Percentiles rank a stretch among this genome's conserved stretches.
Conservation (phyloP, 2,888 invertebrate genomes). For the Pseudeuparius sepicola region DNA sequence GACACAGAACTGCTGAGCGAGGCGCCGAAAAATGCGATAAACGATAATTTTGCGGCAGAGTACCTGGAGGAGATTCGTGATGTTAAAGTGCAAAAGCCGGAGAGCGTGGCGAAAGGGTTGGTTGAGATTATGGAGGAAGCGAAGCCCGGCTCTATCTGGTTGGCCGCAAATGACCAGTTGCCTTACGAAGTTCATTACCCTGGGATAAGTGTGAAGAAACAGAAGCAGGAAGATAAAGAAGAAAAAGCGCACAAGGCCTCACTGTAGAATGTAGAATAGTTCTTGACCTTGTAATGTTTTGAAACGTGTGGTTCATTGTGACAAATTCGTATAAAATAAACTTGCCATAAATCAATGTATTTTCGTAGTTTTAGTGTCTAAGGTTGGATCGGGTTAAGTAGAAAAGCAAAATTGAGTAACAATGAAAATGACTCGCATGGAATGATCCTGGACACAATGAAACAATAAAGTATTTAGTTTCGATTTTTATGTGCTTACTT, state of each 20-base stretch:
- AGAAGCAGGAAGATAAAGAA: conserved; percentile 10
- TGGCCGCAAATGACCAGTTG: conserved; percentile 25
- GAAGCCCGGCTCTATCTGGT: conserved; percentile 29
- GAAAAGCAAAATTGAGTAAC: too few relatives aligned
- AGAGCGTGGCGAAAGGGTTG: conserved; percentile 26
- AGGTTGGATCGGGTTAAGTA: too few relatives aligned
- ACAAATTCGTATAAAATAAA: too few relatives aligned
- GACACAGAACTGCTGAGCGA: conserved; percentile 36
- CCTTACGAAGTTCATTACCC: conserved; percentile 29
- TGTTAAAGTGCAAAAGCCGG: conserved; percentile 25
- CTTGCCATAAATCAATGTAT: too few relatives aligned
- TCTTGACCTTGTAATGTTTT: too few relatives aligned
- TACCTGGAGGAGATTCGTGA: conserved; percentile 30
- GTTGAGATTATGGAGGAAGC: conserved; percentile 24
- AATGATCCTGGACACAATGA: too few relatives aligned
- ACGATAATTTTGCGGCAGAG: conserved; percentile 30
- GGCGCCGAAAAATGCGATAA: conserved; percentile 28
- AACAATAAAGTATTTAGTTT: too few relatives aligned
- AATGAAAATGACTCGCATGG: too few relatives aligned
- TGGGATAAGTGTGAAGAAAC: conserved; percentile 18
- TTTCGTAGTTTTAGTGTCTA: too few relatives aligned
- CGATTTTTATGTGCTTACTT: too few relatives aligned
- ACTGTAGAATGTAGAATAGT: too few relatives aligned
- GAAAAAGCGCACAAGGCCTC: conserved; percentile 1
- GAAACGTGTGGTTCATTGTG: too few relatives aligned